A percentile compares a stretch with the other conserved stretches of the same genome.
Conservation (phyloP, 2,888 invertebrate species). For the Rhopalosiphum nymphaeae region DNA sequence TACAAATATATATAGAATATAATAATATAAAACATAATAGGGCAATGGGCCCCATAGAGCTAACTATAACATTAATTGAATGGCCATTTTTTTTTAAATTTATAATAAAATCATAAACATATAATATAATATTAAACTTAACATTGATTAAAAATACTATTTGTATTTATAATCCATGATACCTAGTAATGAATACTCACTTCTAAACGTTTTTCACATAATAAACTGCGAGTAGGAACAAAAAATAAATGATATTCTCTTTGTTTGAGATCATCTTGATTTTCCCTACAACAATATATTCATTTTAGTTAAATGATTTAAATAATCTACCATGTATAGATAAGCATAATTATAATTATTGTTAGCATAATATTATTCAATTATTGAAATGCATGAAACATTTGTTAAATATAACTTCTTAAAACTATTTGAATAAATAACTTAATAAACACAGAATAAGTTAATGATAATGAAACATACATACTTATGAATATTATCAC, state of each 20-base stretch:
- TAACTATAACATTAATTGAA: background rate
- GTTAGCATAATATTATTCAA: background rate
- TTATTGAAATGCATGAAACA: background rate
- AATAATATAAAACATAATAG: background rate
- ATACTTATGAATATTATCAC: slow-evolving; percentile 79
- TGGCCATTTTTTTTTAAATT: background rate
- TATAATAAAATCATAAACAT: background rate
- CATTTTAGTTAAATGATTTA: background rate
- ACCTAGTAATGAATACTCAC: slow-evolving; percentile 68
- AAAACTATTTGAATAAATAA: background rate
- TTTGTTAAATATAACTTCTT: background rate
- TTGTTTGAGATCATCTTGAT: slow-evolving; percentile 48
- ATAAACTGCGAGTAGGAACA: slow-evolving; percentile 86
- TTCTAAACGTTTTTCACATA: slow-evolving; percentile 87
- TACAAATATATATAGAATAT: slow-evolving; percentile 66
- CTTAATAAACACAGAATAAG: slow-evolving; percentile 1
- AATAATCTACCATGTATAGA: background rate
- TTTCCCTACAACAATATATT: slow-evolving; percentile 41
- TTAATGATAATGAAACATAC: slow-evolving; percentile 47
- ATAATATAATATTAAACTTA: background rate
- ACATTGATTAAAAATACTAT: too few species aligned
- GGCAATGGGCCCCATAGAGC: background rate
- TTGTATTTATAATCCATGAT: background rate
- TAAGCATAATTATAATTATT: background rate
- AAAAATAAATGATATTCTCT: slow-evolving; percentile 82